phyloP scores from a whole-genome alignment of 2,113 vertebrate species.

The Hiodon alosoides region DNA sequence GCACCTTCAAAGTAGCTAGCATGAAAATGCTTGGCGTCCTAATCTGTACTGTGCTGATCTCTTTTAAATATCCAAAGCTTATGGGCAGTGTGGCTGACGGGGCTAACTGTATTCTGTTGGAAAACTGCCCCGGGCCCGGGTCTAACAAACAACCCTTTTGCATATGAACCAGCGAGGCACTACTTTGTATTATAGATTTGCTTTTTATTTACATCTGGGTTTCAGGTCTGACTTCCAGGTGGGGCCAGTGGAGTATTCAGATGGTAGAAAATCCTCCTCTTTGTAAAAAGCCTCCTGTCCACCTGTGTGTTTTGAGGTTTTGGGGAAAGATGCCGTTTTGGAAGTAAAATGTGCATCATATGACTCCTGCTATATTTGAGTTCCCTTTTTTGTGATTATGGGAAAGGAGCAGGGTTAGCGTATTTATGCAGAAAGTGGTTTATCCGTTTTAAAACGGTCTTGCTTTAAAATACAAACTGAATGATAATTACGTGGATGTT shows the following conservation, averaged over 20 bases:
- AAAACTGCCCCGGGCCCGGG: conserved; percentile 21
- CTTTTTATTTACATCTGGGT: conserved; percentile 40
- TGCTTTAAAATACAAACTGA: no score
- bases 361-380: not conserved
- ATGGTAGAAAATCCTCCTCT: conserved; percentile 5
- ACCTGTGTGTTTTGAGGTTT: not conserved
- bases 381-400: not conserved
- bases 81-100: conserved; percentile 11
- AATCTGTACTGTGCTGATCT: not conserved
- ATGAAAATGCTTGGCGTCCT: conserved; percentile 19
- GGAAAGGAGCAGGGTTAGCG: not conserved
- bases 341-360: no score
- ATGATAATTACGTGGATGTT: no score
- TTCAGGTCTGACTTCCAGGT: conserved; percentile 36
- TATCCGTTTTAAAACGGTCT: no score
- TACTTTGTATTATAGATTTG: conserved; percentile 38
- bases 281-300: not conserved
- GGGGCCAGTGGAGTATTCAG: conserved; percentile 37
- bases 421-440: not conserved
- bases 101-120: conserved; percentile 3
- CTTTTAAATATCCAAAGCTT: conserved; percentile 62
- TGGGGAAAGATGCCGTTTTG: no score
- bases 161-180: conserved; percentile 34
- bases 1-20: conserved; percentile 11
- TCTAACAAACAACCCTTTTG: conserved; percentile 44